Base-by-base conservation (phyloP, 2,888 invertebrate species). In the Xestia sexstrigata region DNA sequence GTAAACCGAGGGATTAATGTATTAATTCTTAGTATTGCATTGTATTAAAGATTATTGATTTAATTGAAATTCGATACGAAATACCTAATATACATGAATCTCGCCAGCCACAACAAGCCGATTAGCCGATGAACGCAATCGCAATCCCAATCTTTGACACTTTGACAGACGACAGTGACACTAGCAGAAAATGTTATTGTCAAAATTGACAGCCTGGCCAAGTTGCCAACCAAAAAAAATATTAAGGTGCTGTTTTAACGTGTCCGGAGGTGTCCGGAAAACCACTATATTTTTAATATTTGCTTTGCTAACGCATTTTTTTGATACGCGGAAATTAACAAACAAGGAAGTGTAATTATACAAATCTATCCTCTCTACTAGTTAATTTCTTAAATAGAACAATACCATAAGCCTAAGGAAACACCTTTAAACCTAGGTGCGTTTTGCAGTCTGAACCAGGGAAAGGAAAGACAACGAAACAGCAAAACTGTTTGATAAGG, bases 111-210 rank as follows among this genome's bases (percentile, higher is more conserved):
- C n/a, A n/a, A n/a, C n/a, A n/a, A n/a, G n/a, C n/a, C n/a, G n/a
- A n/a, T n/a, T n/a, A n/a, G 9, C 62, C 45, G 45, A 63, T 42
- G 3, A 20, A 35, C 11, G 65, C 30, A 17, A 49, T 65, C n/a
- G 17, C 23, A n/a, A n/a, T n/a, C n/a, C n/a, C n/a, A n/a, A n/a
- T n/a, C n/a, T n/a, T n/a, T n/a, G n/a, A n/a, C n/a, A n/a, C n/a
- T n/a, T n/a, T n/a, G n/a, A n/a, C n/a, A n/a, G n/a, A n/a, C n/a
- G 67, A 72, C 47, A 70, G 0, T 63, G 70, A 63, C 30, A 71
- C 17, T 49, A 60, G 26, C 60, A 74, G 45, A 15, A 5, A 39
- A 30, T 8, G 8, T 30, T 17, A 17, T 17, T 55, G 71, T 71
- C 71, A 71, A 63, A 45, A 45, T 63, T 63, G 63, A 45, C 70